Evolutionary conservation across 2,113 vertebrate species (phyloP), one percentile per base, ranked within the genome.

Genomic region (Lagopus muta): DNA sequence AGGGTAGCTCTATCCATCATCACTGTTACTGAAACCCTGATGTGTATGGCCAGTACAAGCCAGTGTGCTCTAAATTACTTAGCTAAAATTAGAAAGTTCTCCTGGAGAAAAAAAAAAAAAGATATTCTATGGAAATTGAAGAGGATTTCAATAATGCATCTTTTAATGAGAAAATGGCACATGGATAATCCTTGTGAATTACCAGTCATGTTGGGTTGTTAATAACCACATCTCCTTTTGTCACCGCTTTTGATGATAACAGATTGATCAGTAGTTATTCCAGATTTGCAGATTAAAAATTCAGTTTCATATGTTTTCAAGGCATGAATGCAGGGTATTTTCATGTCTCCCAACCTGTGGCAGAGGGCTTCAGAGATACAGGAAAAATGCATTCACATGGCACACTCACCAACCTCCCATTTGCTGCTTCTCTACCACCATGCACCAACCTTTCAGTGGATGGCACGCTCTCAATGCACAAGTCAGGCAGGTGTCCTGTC

Each of bases 401-500:
- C 21, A 30, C 6, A 38, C 10, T 61, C 36, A 70, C 3, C 69
- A 36, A 15, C 8, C 66, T 77, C 15, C 11, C n/a, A 15, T 5
- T 42, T 86, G 43, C 40, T 77, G 13, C 8, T 88, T 12, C 38
- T 77, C 38, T 32, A 50, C 13, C 17, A 36, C 6, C 4, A 43
- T 4, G 22, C 13, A 73, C 19, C 24, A 64, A 25, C 0, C 0
- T 2, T 2, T 73, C 40, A 57, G 25, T 8, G 7, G 10, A 7
- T 60, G 2, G 1, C 21, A 72, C 1, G 3, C 1, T 79, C 22
- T 20, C 22, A 70, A 6, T 0, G 0, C 0, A 1, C 8, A 88
- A 80, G 25, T 34, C 28, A 72, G 3, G 32, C 54, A 64, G 32
- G 64, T 22, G 10, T 62, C 10, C 32, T 50, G 45, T 17, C 19